phyloP scores from a whole-genome alignment of 64 coral and sea anemone species.

The Pocillopora damicornis region DNA sequence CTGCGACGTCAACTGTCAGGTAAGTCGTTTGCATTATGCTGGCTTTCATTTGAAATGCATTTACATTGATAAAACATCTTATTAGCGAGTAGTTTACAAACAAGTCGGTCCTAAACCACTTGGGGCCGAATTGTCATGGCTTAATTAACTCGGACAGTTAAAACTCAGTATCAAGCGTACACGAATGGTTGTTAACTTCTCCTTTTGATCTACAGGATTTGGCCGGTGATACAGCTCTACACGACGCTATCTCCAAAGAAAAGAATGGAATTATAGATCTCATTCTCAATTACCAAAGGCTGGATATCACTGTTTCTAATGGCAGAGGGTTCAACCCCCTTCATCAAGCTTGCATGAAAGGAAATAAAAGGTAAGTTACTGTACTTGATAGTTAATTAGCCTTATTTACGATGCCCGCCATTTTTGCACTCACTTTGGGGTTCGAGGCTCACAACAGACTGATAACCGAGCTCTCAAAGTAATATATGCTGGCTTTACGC shows the following conservation, averaged over 20 bases:
- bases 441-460: too few relatives aligned
- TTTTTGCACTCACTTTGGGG: too few relatives aligned
- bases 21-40: not conserved
- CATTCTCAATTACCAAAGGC: not conserved
- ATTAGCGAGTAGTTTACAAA: too few relatives aligned
- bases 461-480: too few relatives aligned
- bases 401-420: not conserved
- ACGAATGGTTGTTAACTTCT: not conserved
- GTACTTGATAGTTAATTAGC: not conserved
- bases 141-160: not conserved
- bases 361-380: slow-evolving; percentile 54
- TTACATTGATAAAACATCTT: not conserved
- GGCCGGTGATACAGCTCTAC: slow-evolving; percentile 60
- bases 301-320: slow-evolving; percentile 74
- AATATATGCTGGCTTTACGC: too few relatives aligned
- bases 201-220: slow-evolving; percentile 37
- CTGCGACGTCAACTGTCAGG: slow-evolving; percentile 70
- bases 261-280: slow-evolving; percentile 34
- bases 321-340: slow-evolving; percentile 70
- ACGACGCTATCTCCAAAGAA: slow-evolving; percentile 57
- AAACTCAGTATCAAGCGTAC: not conserved
- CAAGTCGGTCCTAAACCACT: too few relatives aligned
- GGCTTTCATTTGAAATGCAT: not conserved
- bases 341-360: slow-evolving; percentile 56
- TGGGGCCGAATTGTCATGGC: too few relatives aligned